Evolutionary conservation across 2,113 vertebrate genomes (phyloP), one percentile per base, ranked within the genome.

Genomic region (Podarcis raffonei): DNA sequence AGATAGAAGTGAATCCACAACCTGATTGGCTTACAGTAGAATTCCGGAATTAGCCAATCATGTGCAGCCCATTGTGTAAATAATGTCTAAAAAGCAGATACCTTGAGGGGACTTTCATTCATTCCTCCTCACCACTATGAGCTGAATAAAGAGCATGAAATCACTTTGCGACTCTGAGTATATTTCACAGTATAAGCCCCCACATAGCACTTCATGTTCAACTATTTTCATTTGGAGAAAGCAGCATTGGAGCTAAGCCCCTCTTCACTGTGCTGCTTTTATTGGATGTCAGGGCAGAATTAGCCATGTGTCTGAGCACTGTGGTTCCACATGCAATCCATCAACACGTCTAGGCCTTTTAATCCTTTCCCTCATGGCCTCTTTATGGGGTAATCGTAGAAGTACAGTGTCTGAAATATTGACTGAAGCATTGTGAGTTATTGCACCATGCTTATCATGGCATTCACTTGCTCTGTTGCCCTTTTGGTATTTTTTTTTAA

Each of bases 401-500:
- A 75, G n/a, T 77, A 37, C 0, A 1, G 83, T 57, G 83, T 72
- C 79, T 89, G 35, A 72, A 89, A 89, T 7, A 87, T 78, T 89
- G 89, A 80, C 30, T 37, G 83, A 88, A 93, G 13, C 86, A 82
- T 87, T 81, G 83, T 91, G 79, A 90, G 77, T 92, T 92, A 91
- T 90, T 86, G 42, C 79, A 18, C 35, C 75, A 87, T 85, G 83
- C 92, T 93, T 91, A 89, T 93, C 91, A 72, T 71, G 23, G 32
- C 27, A 42, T 90, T 93, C 89, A 93, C 76, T 89, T 86, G 5
- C 20, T 90, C 79, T 87, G 93, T 82, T 92, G 89, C 84, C 92
- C 89, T 95, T 94, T 92, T 65, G 13, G 84, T 81, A 23, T 9
- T 1, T n/a, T 20, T 6, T 37, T 39, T 18, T n/a, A 79, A 85